phyloP scores from a whole-genome alignment of 2,113 vertebrate genomes.

The Syngnathoides biaculeatus region DNA sequence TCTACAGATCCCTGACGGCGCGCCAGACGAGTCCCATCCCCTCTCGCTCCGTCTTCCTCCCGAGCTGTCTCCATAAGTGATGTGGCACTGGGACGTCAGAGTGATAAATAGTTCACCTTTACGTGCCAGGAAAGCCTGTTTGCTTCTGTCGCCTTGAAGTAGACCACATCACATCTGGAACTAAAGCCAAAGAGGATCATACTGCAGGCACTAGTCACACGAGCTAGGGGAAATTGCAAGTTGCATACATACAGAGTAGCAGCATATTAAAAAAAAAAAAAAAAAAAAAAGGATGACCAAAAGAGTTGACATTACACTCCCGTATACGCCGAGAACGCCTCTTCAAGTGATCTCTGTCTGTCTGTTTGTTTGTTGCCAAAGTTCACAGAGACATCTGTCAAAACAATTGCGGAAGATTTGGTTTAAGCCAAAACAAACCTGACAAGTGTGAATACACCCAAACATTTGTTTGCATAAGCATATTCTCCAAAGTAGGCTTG shows the following conservation, averaged over 20 bases:
- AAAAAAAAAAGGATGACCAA: no score
- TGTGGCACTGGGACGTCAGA: constrained; percentile 42
- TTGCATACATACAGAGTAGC: neutral
- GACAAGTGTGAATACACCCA: no score
- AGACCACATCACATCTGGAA: constrained; percentile 22
- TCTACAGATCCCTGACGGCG: constrained; percentile 34
- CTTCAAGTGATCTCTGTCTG: no score
- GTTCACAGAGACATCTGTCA: no score
- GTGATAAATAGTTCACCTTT: constrained; percentile 54
- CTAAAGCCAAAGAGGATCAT: neutral
- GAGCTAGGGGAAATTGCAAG: neutral
- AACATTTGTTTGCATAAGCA: no score
- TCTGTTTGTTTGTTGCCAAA: no score
- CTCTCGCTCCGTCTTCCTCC: constrained; percentile 28
- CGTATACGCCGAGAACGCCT: no score
- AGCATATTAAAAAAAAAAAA: neutral
- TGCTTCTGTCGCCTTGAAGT: constrained; percentile 27
- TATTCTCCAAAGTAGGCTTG: neutral
- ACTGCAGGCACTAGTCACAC: neutral
- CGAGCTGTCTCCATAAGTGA: constrained; percentile 43
- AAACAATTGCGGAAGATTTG: no score
- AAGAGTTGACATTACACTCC: no score
- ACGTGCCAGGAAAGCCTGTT: constrained; percentile 33
- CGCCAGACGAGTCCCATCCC: constrained; percentile 23
- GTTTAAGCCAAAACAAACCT: no score